Percentiles rank a stretch among this genome's conserved stretches.
Conservation (phyloP, 2,888 invertebrate genomes). For the Euplagia quadripunctaria region DNA sequence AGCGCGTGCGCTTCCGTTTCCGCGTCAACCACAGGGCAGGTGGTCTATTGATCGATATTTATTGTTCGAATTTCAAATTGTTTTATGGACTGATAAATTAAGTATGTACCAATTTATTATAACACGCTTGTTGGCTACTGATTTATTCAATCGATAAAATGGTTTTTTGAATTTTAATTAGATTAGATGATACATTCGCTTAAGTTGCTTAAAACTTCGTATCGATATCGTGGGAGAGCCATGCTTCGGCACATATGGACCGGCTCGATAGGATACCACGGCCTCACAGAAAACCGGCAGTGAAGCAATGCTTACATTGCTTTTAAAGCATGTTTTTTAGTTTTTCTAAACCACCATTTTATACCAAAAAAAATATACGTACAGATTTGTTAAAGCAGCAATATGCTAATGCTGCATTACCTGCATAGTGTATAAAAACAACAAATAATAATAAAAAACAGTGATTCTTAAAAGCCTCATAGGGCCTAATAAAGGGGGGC, state of each 20-base stretch:
- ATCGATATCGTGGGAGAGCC: too few relatives aligned
- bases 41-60: conserved; percentile 58
- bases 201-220: too few relatives aligned
- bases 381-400: not conserved
- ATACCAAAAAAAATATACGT: not conserved
- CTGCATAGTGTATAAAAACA: not conserved
- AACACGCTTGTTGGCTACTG: conserved; percentile 29
- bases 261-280: too few relatives aligned
- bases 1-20: conserved; percentile 80
- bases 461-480: not conserved
- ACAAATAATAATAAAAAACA: not conserved
- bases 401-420: not conserved
- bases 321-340: too few relatives aligned
- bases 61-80: conserved; percentile 35
- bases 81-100: conserved; percentile 38
- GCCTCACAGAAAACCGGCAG: too few relatives aligned
- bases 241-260: too few relatives aligned
- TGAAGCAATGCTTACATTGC: too few relatives aligned
- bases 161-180: conserved; percentile 32
- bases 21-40: conserved; percentile 57
- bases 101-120: conserved; percentile 29
- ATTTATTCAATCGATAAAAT: conserved; percentile 46
- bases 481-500: too few relatives aligned
- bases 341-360: too few relatives aligned
- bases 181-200: conserved; percentile 7